phyloP scores from a whole-genome alignment of 1,140 invertebrate genomes.

The Ceratina japonica region DNA sequence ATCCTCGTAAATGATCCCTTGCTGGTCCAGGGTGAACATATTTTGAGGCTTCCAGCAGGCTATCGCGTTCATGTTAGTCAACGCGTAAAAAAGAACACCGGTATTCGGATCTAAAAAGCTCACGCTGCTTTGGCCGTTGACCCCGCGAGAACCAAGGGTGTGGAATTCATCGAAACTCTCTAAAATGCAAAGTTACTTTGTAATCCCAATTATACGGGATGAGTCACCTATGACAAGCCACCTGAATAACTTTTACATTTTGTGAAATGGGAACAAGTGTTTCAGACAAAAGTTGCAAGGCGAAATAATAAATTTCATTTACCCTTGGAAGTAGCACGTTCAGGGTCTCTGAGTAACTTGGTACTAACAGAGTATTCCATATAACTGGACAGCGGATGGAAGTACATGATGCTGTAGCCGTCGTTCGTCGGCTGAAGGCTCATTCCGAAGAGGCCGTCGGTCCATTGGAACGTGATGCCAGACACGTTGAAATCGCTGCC shows the following conservation, averaged over 20 bases:
- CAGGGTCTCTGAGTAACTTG: constrained; percentile 82
- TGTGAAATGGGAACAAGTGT: too few relatives aligned
- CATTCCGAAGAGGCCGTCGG: constrained; percentile 87
- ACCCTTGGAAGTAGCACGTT: constrained; percentile 76
- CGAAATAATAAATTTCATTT: not conserved
- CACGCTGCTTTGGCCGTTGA: constrained; percentile 86
- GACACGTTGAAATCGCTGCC: constrained; percentile 86
- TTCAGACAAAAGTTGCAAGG: not conserved
- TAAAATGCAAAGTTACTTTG: constrained; percentile 30
- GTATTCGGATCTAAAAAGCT: constrained; percentile 86
- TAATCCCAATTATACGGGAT: not conserved
- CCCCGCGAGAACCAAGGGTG: constrained; percentile 84
- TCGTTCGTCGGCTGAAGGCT: constrained; percentile 82
- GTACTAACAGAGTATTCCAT: constrained; percentile 87
- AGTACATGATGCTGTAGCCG: constrained; percentile 86
- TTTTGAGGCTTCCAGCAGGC: constrained; percentile 88
- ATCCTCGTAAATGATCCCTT: constrained; percentile 85
- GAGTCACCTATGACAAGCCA: too few relatives aligned
- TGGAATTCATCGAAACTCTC: constrained; percentile 84
- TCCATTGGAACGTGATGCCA: constrained; percentile 87
- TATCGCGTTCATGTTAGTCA: constrained; percentile 87
- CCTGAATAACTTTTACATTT: too few relatives aligned
- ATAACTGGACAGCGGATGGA: constrained; percentile 87
- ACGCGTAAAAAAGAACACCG: constrained; percentile 87
- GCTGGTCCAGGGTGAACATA: constrained; percentile 83